These are phyloP conservation scores for Ictidomys tridecemlineatus DNA, from an alignment of 2,113 vertebrate genomes.

Conservation along the genomic window DNA sequence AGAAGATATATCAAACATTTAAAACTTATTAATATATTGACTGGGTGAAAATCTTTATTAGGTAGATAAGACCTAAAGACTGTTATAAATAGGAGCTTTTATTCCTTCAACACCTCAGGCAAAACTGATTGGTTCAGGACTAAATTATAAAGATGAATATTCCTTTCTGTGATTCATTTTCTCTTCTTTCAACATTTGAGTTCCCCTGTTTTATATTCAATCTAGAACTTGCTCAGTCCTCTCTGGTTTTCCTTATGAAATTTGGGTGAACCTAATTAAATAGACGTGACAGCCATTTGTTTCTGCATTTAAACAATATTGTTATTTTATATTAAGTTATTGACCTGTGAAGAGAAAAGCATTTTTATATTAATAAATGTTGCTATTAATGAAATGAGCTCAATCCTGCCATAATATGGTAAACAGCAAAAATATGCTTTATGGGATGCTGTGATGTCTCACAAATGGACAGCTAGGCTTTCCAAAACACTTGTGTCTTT, in stretches of 20 bases:
- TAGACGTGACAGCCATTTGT: neutral
- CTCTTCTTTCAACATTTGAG: neutral
- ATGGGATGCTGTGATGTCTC: neutral
- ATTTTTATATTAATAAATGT: constrained; percentile 1
- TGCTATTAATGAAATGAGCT: constrained; percentile 6
- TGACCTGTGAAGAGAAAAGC: neutral
- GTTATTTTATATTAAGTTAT: constrained; percentile 23
- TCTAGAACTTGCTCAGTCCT: neutral
- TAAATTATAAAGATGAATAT: neutral
- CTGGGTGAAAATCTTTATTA: neutral
- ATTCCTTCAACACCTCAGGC: neutral
- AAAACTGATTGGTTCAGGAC: constrained; percentile 17
- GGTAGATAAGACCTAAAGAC: neutral
- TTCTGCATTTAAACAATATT: neutral
- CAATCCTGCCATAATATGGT: neutral
- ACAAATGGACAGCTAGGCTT: constrained; percentile 9
- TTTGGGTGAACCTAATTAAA: constrained; percentile 18
- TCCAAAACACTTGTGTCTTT: neutral
- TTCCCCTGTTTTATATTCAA: constrained; percentile 17
- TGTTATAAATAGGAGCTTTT: neutral
- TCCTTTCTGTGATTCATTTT: neutral
- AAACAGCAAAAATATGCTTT: neutral
- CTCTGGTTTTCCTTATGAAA: constrained; percentile 35
- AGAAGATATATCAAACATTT: neutral
- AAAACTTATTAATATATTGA: neutral